Conservation (phyloP, 2,113 vertebrate genomes). For the Ondatra zibethicus region DNA sequence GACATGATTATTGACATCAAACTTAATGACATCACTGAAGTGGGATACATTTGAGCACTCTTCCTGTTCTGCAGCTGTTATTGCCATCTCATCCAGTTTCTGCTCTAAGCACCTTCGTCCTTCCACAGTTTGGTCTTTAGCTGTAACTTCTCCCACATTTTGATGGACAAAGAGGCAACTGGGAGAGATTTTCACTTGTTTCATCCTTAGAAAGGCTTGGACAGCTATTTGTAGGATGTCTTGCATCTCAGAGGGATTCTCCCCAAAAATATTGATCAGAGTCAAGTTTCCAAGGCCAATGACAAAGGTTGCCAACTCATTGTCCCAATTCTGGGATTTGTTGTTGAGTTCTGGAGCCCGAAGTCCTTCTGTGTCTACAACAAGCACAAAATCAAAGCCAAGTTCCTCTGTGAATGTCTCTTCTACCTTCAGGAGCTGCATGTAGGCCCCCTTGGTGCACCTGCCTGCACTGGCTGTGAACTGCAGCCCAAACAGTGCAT, state of each 20-base stretch:
- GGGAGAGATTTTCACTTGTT: constrained; percentile 80
- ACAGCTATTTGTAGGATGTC: constrained; percentile 83
- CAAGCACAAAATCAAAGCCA: constrained; percentile 80
- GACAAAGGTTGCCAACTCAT: constrained; percentile 86
- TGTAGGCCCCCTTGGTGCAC: constrained; percentile 87
- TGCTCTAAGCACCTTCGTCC: constrained; percentile 74
- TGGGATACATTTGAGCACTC: constrained; percentile 61
- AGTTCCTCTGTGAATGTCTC: constrained; percentile 65
- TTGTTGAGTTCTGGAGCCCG: constrained; percentile 76
- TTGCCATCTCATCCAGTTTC: constrained; percentile 82
- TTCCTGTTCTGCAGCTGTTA: constrained; percentile 81
- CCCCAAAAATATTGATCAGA: constrained; percentile 85
- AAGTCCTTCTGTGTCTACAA: constrained; percentile 86
- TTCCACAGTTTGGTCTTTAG: constrained; percentile 80
- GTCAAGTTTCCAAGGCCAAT: constrained; percentile 84
- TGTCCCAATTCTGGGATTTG: constrained; percentile 78
- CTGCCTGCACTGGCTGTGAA: constrained; percentile 87
- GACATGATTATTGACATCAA: constrained; percentile 80
- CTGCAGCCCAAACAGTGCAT: constrained; percentile 85
- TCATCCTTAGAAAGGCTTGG: constrained; percentile 86
- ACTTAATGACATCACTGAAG: constrained; percentile 84
- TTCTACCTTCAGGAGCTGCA: constrained; percentile 84
- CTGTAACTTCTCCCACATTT: constrained; percentile 82
- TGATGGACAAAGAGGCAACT: constrained; percentile 86
- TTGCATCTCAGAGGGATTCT: constrained; percentile 85